Percentiles rank a stretch among this genome's conserved stretches.
Conservation (phyloP, 2,113 vertebrate species). For the Anser cygnoides region DNA sequence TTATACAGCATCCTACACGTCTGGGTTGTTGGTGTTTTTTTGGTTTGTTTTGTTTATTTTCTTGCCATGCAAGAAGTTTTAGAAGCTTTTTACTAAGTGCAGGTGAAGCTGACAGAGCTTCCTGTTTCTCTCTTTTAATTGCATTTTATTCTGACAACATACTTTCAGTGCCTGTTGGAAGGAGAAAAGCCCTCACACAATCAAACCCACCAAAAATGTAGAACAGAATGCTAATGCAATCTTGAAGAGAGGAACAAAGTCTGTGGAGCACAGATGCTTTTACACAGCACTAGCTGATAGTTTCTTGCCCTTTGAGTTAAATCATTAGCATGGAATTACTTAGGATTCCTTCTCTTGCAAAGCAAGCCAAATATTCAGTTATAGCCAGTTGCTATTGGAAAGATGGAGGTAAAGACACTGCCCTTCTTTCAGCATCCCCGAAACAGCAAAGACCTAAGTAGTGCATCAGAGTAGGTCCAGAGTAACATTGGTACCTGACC, state of each 20-base stretch:
- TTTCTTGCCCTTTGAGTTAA: background rate
- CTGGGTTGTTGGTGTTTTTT: fast-evolving
- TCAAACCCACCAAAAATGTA: background rate
- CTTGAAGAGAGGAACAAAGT: background rate
- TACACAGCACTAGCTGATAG: background rate
- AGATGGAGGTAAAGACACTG: background rate
- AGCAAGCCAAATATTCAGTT: background rate
- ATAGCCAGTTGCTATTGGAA: background rate
- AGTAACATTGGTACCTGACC: background rate
- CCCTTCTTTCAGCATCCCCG: background rate
- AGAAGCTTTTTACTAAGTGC: background rate
- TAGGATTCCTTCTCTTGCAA: background rate
- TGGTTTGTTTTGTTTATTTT: background rate
- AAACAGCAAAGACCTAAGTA: background rate
- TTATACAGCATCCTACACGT: background rate
- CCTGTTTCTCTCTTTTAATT: background rate
- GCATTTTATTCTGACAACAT: background rate
- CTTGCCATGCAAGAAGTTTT: background rate
- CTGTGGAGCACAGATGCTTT: background rate
- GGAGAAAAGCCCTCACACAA: background rate
- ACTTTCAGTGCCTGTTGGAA: background rate
- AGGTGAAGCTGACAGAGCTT: background rate
- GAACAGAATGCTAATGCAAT: background rate
- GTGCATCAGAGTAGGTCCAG: background rate
- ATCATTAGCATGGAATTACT: background rate